Base-by-base conservation (phyloP, 2,888 invertebrate species). In the Leptopilina myrica region DNA sequence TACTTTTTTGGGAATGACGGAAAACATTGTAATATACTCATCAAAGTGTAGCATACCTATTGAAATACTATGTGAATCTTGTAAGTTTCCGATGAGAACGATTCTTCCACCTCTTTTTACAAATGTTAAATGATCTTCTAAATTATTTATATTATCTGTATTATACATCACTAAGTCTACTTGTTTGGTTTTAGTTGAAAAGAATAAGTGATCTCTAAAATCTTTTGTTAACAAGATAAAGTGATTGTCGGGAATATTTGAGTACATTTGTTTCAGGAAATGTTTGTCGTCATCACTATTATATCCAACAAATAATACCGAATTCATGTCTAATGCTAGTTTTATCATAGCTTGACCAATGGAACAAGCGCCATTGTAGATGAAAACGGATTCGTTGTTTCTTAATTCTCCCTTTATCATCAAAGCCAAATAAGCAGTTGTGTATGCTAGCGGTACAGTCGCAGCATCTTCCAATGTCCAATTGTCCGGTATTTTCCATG, bases 131-230 rank as follows among this genome's bases (percentile, higher is more conserved):
- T 95, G 94, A 1, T 94, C 95, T 88, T 94, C 93, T 1, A 98
- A 93, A 91, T 98, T 98, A 75, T 98, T 98, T 88, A 97, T 97
- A 2, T 98, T 95, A 43, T 26, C 43, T n/a, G 79, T 67, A 73
- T 78, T 80, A 8, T 81, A 64, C 15, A 98, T 93, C 0, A 98
- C 96, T 79, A 98, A 92, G 87, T 94, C 93, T 6, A 94, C 93
- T 76, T 93, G 93, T 86, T 91, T 90, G 11, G 94, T 94, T 59
- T 90, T 87, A 0, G 93, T 93, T 26, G 87, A 89, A 65, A 93
- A 93, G 84, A 95, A 93, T 78, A 0, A 95, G 93, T 90, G 97
- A 96, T 87, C 5, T 33, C 5, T 33, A 33, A 33, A 33, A 33
- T 33, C 5, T 33, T 33, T 33, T 3, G 33, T 33, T 33, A 4